A percentile compares a stretch with the other conserved stretches of the same genome.
Conservation (phyloP, 2,888 invertebrate species). For the Philereme transversata region DNA sequence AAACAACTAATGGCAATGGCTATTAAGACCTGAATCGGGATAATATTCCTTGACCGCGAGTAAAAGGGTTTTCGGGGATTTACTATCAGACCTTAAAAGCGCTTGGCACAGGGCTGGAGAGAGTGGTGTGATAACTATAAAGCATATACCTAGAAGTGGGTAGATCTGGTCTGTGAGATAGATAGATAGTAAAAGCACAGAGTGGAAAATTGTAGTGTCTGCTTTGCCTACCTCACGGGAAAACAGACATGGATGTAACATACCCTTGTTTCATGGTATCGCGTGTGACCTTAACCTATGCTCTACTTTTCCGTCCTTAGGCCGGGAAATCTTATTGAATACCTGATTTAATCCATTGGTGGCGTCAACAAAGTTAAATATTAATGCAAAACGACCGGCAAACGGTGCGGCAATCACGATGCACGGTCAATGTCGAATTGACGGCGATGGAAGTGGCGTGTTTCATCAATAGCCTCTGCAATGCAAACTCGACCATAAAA, state of each 20-base stretch:
- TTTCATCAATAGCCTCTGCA: slow-evolving; percentile 22
- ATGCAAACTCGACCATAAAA: not conserved
- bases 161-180: not conserved
- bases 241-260: not conserved
- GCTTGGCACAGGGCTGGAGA: too few species aligned
- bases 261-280: slow-evolving; percentile 16
- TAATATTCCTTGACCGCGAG: slow-evolving; percentile 9
- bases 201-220: too few species aligned
- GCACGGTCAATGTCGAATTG: slow-evolving; percentile 63
- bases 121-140: too few species aligned
- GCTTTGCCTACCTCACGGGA: not conserved
- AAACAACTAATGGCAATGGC: slow-evolving; percentile 38
- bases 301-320: slow-evolving; percentile 17
- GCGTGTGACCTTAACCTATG: slow-evolving; percentile 20
- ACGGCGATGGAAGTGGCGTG: slow-evolving; percentile 35
- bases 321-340: slow-evolving; percentile 20
- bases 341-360: slow-evolving; percentile 26
- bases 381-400: slow-evolving; percentile 43
- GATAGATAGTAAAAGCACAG: not conserved
- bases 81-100: too few species aligned
- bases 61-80: not conserved
- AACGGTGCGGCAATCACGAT: slow-evolving; percentile 52
- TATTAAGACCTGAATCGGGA: slow-evolving; percentile 17
- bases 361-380: slow-evolving; percentile 42
- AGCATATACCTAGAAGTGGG: too few species aligned